Percentiles rank a stretch among this genome's conserved stretches.
phyloP scores from a whole-genome alignment of 2,113 vertebrate species.

The mouse (Mus musculus) region DNA sequence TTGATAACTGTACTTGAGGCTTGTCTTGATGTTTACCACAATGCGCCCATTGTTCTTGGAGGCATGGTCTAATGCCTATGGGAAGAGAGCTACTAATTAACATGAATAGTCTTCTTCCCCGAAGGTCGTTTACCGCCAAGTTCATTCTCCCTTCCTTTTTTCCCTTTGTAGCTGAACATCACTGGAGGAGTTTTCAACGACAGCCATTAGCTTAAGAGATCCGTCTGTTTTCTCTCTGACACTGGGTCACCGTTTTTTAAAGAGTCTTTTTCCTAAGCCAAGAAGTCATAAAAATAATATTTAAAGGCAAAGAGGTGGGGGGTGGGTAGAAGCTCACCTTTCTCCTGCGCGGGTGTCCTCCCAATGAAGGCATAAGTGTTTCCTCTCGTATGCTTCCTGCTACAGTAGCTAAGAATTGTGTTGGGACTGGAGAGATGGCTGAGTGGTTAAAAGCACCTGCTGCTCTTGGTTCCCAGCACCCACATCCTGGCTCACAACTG shows the following conservation, averaged over 20 bases:
- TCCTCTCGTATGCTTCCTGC: neutral
- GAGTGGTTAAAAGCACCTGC: neutral
- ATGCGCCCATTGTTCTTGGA: constrained; percentile 90
- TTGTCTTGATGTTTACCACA: constrained; percentile 90
- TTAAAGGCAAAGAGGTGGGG: constrained; percentile 69
- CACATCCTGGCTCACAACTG: neutral
- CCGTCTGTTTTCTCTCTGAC: constrained; percentile 87
- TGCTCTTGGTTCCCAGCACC: neutral
- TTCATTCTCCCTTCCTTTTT: constrained; percentile 83
- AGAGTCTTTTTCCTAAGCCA: constrained; percentile 82
- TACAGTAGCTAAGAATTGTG: neutral
- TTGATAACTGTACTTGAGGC: constrained; percentile 90
- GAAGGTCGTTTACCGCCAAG: constrained; percentile 92
- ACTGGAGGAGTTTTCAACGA: constrained; percentile 85
- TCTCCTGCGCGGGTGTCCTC: neutral
- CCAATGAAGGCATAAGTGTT: neutral
- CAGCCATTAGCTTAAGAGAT: constrained; percentile 90
- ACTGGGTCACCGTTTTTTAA: constrained; percentile 85
- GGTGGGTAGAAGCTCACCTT: constrained; percentile 37
- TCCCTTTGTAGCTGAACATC: constrained; percentile 76
- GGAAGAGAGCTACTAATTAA: constrained; percentile 97
- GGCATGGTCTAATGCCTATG: constrained; percentile 95
- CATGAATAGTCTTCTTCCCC: constrained; percentile 94
- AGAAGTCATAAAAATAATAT: constrained; percentile 87
- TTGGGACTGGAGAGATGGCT: neutral